Conservation (phyloP, 2,113 vertebrate species). For the Podilymbus podiceps region DNA sequence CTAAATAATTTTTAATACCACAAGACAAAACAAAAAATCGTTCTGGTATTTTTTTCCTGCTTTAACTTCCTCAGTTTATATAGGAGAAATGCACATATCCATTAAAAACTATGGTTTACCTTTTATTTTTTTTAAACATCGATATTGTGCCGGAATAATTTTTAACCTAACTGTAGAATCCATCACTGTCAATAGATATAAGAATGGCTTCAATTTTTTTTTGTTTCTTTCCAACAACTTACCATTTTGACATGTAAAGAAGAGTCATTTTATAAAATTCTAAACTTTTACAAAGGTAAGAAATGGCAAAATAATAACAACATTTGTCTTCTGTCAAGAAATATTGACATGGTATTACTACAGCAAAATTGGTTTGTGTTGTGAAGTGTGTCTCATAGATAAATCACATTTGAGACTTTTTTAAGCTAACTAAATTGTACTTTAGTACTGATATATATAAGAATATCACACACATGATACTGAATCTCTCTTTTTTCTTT, state of each 20-base stretch:
- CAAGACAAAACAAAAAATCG: background rate
- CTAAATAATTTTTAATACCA: conserved; percentile 2
- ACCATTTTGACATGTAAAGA: conserved; percentile 79
- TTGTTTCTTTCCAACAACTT: conserved; percentile 59
- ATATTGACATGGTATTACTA: conserved; percentile 93
- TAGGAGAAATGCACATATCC: conserved; percentile 42
- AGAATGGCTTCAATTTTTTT: conserved; percentile 43
- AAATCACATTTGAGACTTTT: conserved; percentile 80
- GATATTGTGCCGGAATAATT: conserved; percentile 49
- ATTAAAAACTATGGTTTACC: conserved; percentile 41
- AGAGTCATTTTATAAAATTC: conserved; percentile 79
- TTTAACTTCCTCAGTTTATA: background rate
- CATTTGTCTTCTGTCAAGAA: conserved; percentile 93
- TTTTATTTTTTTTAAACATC: conserved; percentile 52
- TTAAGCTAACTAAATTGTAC: conserved; percentile 69
- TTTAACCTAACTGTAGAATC: conserved; percentile 58
- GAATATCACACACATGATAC: conserved; percentile 22
- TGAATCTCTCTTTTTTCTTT: background rate
- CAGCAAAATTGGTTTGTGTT: conserved; percentile 94
- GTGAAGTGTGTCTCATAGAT: conserved; percentile 88
- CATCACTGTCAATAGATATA: conserved; percentile 59
- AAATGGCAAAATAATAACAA: conserved; percentile 94
- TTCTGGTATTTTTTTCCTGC: background rate
- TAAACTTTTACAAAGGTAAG: conserved; percentile 83
- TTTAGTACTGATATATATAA: conserved; percentile 62